Conservation (phyloP, 2,888 invertebrate species). For the Masnerella sp. region DNA sequence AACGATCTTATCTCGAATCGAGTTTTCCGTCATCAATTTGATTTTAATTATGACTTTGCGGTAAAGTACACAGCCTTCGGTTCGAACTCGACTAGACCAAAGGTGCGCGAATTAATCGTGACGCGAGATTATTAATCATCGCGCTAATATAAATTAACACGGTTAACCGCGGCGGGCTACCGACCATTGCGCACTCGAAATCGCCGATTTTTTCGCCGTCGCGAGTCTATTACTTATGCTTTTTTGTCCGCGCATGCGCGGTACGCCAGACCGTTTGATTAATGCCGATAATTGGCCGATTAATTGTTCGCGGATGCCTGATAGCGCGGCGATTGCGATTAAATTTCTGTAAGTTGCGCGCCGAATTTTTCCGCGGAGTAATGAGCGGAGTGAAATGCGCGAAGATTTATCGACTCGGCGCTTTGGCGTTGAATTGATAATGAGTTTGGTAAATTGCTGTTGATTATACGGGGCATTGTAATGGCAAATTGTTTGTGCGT, state of each 20-base stretch:
- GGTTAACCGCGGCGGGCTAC: constrained; percentile 63
- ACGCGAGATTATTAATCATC: constrained; percentile 66
- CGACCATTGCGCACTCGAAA: constrained; percentile 36
- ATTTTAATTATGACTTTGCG: constrained; percentile 47
- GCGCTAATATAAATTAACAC: constrained; percentile 67
- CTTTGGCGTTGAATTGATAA: constrained; percentile 9
- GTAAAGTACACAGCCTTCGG: constrained; percentile 34
- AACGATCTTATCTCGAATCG: constrained; percentile 45
- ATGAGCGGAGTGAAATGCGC: background rate
- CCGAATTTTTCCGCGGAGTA: no score
- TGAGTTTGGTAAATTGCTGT: constrained; percentile 9
- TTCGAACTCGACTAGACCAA: constrained; percentile 44
- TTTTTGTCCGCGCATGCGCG: constrained; percentile 9
- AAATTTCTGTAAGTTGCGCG: constrained; percentile 41
- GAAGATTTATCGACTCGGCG: constrained; percentile 11
- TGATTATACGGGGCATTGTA: background rate
- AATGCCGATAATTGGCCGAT: constrained; percentile 44
- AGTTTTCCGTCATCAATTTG: constrained; percentile 41
- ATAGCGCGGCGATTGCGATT: constrained; percentile 34
- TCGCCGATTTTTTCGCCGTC: constrained; percentile 18
- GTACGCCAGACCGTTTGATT: constrained; percentile 22
- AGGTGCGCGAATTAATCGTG: constrained; percentile 53
- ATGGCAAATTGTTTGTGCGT: background rate
- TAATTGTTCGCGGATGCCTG: constrained; percentile 43
- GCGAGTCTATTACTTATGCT: constrained; percentile 36